phyloP scores from a whole-genome alignment of 2,113 vertebrate species.

The Lonchura striata region DNA sequence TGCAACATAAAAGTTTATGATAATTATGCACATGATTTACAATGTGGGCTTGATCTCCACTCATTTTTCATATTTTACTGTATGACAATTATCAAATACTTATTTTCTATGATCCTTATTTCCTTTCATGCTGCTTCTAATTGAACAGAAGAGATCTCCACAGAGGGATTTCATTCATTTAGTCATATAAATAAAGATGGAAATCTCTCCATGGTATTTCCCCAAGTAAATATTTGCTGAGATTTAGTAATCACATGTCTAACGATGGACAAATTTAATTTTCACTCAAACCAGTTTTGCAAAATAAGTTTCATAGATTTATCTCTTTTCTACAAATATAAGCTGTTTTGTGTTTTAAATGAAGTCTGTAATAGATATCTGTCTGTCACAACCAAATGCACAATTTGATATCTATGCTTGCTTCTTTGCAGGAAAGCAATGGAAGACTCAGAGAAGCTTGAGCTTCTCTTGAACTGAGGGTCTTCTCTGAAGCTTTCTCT shows the following conservation, averaged over 20 bases:
- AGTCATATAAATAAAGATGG: background rate
- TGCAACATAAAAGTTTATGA: slow-evolving; percentile 36
- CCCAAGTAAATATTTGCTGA: slow-evolving; percentile 15
- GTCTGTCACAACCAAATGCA: background rate
- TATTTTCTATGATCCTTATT: background rate
- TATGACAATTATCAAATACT: background rate
- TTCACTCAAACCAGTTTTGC: background rate
- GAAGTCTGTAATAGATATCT: background rate
- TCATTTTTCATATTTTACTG: slow-evolving; percentile 37
- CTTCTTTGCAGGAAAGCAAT: background rate
- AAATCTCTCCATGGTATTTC: background rate
- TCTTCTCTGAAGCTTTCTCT: background rate
- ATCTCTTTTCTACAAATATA: background rate
- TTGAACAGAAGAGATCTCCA: background rate
- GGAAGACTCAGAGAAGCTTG: background rate
- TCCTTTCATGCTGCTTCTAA: slow-evolving; percentile 2
- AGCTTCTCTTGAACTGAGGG: background rate
- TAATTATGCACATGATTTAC: slow-evolving; percentile 21
- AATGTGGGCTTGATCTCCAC: background rate
- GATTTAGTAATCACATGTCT: background rate
- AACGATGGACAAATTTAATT: background rate
- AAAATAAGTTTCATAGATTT: background rate
- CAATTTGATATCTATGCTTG: background rate
- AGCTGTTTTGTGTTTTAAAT: background rate
- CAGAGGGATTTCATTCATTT: background rate